Percentiles rank a stretch among this genome's conserved stretches.
Conservation (phyloP, 2,888 invertebrate genomes). For the Pseudanteris insignis region DNA sequence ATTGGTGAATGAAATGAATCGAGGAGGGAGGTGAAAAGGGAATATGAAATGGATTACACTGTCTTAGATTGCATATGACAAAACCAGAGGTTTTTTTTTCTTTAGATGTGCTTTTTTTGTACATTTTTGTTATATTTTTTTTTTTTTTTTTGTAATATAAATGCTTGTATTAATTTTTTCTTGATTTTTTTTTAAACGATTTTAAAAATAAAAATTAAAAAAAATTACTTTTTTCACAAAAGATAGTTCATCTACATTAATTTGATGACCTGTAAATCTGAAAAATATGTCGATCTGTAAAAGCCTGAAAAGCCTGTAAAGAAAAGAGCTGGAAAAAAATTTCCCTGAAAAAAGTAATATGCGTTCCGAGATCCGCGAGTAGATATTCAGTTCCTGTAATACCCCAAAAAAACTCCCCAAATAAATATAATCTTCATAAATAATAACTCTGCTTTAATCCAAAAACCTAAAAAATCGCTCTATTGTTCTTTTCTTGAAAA, state of each 20-base stretch:
- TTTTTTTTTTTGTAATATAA: too few species aligned
- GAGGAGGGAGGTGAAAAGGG: slow-evolving; percentile 66
- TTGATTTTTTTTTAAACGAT: too few species aligned
- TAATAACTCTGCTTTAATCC: slow-evolving; percentile 11
- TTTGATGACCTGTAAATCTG: slow-evolving; percentile 57
- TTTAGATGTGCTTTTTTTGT: too few species aligned
- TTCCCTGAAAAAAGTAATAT: slow-evolving; percentile 53
- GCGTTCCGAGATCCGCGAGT: slow-evolving; percentile 53
- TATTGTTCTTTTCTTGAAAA: neutral
- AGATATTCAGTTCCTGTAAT: slow-evolving; percentile 58
- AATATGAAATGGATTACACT: slow-evolving; percentile 64
- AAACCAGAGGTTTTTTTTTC: slow-evolving; percentile 46
- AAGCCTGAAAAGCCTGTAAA: slow-evolving; percentile 66
- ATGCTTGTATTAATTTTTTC: too few species aligned
- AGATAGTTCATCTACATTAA: too few species aligned
- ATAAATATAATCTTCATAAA: too few species aligned
- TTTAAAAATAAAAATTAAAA: too few species aligned
- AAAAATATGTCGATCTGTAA: slow-evolving; percentile 57
- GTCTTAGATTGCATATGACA: slow-evolving; percentile 46
- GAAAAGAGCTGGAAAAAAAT: slow-evolving; percentile 61
- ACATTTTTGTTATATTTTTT: too few species aligned
- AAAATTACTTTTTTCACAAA: too few species aligned
- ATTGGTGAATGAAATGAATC: too few species aligned
- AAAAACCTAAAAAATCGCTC: slow-evolving; percentile 26
- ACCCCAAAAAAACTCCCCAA: slow-evolving; percentile 45